Evolutionary conservation across 2,113 vertebrate genomes (phyloP), one percentile per base, ranked within the genome.

Genomic region (Dinomys branickii): DNA sequence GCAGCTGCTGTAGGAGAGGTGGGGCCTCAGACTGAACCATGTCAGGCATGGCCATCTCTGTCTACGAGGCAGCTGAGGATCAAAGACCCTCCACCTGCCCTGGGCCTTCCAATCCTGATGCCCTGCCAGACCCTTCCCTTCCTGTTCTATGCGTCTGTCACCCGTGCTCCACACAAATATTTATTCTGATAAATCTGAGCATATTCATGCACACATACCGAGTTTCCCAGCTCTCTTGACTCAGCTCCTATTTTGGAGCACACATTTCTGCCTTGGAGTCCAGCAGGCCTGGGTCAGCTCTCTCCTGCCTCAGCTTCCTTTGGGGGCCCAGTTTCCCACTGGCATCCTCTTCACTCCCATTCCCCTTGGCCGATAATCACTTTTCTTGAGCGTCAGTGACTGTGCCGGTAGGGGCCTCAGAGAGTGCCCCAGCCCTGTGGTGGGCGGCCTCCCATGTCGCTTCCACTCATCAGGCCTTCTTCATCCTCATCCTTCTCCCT

Each of bases 311-410:
- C 91, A 63, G 8, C 63, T 78, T 91, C 77, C 67, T 94, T 59
- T 41, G 85, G 80, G 61, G 41, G 44, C 50, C n/a, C 20, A 30
- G 28, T n/a, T 54, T 92, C 88, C 83, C 56, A 7, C 69, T 71
- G 84, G 33, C 67, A 30, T 35, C 88, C 30, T 52, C 7, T 16
- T 3, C 4, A 14, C 41, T 52, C 63, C 88, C 1, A 16, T 11
- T 28, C 73, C n/a, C 75, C 38, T 41, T 17, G 67, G 56, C 54
- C 28, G 9, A 35, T 56, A 5, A 7, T 58, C 63, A 77, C 80
- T 61, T 94, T 91, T 90, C 83, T 69, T n/a, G 56, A 67, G 47
- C 83, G 85, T 35, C 24, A 88, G 94, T 41, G 50, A 69, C 58
- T 3, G 59, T 50, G 17, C 71, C 84, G 84, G 77, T 30, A 63